A percentile compares a stretch with the other conserved stretches of the same genome.
phyloP scores from a whole-genome alignment of 2,113 vertebrate genomes.

The Camelus dromedarius region DNA sequence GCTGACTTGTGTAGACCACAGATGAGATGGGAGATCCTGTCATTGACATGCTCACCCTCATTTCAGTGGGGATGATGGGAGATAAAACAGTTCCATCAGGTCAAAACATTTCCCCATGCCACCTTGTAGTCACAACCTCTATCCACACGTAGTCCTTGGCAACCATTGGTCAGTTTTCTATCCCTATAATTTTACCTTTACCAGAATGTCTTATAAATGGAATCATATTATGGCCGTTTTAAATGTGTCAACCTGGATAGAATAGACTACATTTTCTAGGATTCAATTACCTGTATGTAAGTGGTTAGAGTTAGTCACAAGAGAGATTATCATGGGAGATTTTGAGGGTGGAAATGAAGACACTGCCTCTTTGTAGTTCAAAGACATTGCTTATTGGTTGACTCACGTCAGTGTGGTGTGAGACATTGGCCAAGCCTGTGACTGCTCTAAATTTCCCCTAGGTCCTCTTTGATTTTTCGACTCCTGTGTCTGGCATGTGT shows the following conservation, averaged over 20 bases:
- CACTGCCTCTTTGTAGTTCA: background rate
- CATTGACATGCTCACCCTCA: background rate
- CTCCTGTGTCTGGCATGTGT: background rate
- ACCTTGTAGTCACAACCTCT: background rate
- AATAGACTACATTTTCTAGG: background rate
- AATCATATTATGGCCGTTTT: background rate
- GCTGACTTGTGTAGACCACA: background rate
- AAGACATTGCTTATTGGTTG: background rate
- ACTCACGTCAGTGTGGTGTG: background rate
- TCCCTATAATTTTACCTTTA: background rate
- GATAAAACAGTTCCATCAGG: background rate
- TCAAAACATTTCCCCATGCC: background rate
- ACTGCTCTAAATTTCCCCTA: background rate
- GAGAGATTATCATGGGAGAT: background rate
- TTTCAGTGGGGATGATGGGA: background rate
- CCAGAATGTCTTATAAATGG: background rate
- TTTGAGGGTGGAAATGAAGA: background rate
- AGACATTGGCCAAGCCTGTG: background rate
- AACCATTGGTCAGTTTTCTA: background rate
- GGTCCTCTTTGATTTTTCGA: background rate
- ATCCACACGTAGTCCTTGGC: background rate
- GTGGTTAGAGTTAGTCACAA: background rate
- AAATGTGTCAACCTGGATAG: background rate
- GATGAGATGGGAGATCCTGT: background rate
- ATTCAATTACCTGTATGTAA: background rate